Percentiles rank a stretch among this genome's conserved stretches.
Evolutionary conservation across 2,888 invertebrate genomes (phyloP).

Genomic region (Lasius fuliginosus): DNA sequence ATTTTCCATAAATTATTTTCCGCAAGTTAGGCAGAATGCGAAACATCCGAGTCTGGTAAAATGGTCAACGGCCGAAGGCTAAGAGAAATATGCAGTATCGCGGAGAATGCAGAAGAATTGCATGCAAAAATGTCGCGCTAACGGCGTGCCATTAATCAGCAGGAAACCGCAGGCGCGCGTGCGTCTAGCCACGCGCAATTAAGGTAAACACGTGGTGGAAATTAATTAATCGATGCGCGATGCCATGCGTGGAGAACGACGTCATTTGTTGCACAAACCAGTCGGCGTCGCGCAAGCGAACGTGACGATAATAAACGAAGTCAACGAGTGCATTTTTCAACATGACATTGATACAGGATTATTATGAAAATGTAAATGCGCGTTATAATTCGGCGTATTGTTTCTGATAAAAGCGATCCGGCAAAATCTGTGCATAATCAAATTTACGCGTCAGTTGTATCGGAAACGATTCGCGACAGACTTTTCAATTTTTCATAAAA

Average conservation of each 20-base stretch:
- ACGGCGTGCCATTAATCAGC: constrained; percentile 53
- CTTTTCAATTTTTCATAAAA: background rate
- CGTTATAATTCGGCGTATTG: constrained; percentile 28
- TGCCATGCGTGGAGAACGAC: constrained; percentile 45
- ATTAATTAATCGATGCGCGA: constrained; percentile 67
- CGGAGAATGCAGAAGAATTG: constrained; percentile 28
- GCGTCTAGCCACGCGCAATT: constrained; percentile 52
- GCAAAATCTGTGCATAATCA: background rate
- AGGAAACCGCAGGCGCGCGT: constrained; percentile 48
- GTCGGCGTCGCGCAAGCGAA: background rate
- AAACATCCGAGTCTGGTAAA: constrained; percentile 10
- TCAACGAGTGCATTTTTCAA: constrained; percentile 3
- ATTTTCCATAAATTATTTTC: constrained; percentile 15
- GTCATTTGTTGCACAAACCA: constrained; percentile 33
- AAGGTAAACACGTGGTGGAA: constrained; percentile 59
- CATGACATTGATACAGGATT: constrained; percentile 27
- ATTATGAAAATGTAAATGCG: constrained; percentile 25
- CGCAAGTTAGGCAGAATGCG: constrained; percentile 21
- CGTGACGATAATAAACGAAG: constrained; percentile 21
- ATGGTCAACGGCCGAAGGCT: background rate
- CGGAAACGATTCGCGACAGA: background rate
- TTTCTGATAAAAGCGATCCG: constrained; percentile 7
- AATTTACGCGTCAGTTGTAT: constrained; percentile 1
- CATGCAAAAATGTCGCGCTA: constrained; percentile 37
- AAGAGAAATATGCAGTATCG: constrained; percentile 20